Evolutionary conservation across 2,797 vertebrate genomes (phyloP), one percentile per base, ranked within the genome.

Genomic region (Crypturellus tataupa): DNA sequence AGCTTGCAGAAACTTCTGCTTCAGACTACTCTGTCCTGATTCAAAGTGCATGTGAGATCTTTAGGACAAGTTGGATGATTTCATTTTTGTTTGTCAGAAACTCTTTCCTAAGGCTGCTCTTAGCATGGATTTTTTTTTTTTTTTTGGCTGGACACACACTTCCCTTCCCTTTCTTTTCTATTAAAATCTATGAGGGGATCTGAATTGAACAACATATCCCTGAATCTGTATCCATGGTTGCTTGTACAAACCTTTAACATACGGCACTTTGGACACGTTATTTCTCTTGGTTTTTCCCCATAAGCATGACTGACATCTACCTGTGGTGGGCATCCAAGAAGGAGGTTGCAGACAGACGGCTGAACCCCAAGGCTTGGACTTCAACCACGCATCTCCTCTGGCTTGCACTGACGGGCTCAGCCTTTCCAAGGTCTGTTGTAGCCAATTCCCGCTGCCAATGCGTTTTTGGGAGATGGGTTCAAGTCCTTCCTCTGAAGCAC

Each of bases 41-140:
- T 58, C 25, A 11, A 46, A 75, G 33, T 1, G 40, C 51, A 16
- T 17, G 13, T 0, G 0, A 83, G 80, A 16, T 4, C 39, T 62
- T 44, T 25, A 35, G 29, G 65, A 24, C n/a, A 49, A 33, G 40
- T 2, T 65, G 33, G 6, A 10, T 9, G 11, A n/a, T 87, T 67
- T 47, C 4, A 12, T 27, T 70, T 88, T 12, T 18, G 23, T 27
- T 29, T 12, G 78, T 59, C 21, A 17, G 53, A 56, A 68, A 23
- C 23, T 12, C 68, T 47, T 44, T 89, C 8, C 11, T 4, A 4
- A 21, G n/a, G 3, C 33, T 70, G 18, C 69, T 12, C 24, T 58
- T 39, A 55, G 13, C 0, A 0, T 20, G 16, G 19, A 23, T 40
- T 42, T 71, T 56, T 29, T 20, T 3, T 53, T 9, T 10, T 4